phyloP scores from a whole-genome alignment of 2,888 invertebrate genomes.

The Boloria euphrosyne region DNA sequence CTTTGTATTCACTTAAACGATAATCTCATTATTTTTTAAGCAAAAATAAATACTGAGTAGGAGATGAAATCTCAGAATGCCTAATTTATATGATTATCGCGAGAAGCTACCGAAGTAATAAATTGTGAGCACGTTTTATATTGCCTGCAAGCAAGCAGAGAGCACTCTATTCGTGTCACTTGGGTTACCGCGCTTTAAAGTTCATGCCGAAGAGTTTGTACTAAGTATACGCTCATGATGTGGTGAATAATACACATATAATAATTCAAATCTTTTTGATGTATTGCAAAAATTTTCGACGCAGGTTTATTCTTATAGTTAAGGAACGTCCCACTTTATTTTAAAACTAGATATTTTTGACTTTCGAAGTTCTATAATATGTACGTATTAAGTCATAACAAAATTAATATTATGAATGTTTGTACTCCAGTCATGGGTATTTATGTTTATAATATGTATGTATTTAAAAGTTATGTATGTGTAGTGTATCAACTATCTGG shows the following conservation, averaged over 20 bases:
- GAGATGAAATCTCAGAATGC: slow-evolving; percentile 18
- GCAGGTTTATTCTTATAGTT: too few species aligned
- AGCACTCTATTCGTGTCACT: slow-evolving; percentile 77
- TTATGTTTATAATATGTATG: too few species aligned
- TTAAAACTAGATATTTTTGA: too few species aligned
- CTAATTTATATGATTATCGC: slow-evolving; percentile 25
- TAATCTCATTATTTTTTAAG: slow-evolving; percentile 17
- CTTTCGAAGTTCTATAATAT: too few species aligned
- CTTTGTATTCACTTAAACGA: slow-evolving; percentile 11
- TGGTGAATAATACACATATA: neutral
- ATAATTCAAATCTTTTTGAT: too few species aligned
- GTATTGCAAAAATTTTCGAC: too few species aligned
- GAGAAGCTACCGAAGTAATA: slow-evolving; percentile 51
- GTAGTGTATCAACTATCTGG: too few species aligned
- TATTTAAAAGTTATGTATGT: too few species aligned
- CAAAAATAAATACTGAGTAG: slow-evolving; percentile 16
- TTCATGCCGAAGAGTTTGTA: slow-evolving; percentile 33
- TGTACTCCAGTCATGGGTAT: too few species aligned
- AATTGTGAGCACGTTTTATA: slow-evolving; percentile 76
- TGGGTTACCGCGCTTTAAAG: slow-evolving; percentile 46
- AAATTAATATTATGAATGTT: too few species aligned
- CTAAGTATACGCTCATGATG: neutral
- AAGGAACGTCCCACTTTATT: too few species aligned
- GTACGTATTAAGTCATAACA: too few species aligned
- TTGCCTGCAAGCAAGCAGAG: slow-evolving; percentile 67